A percentile compares a stretch with the other conserved stretches of the same genome.
Evolutionary conservation across 2,113 vertebrate genomes (phyloP).

Genomic region (Camelus bactrianus): DNA sequence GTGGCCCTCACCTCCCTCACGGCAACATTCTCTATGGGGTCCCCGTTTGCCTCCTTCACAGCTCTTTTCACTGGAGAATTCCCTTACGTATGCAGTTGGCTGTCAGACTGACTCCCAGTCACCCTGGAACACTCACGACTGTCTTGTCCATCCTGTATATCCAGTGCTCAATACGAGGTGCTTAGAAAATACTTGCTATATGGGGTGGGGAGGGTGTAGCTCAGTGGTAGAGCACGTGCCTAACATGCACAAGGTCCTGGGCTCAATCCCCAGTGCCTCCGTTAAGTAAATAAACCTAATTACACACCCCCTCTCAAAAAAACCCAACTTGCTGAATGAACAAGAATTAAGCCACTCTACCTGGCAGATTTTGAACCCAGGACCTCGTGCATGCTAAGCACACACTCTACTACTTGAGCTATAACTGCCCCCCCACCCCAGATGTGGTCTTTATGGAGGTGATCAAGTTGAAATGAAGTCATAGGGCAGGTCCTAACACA

Average conservation of each 20-base stretch:
- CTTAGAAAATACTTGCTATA: neutral
- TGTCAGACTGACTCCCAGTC: no score
- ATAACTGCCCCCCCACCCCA: no score
- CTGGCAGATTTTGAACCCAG: neutral
- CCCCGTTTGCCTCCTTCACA: accelerated
- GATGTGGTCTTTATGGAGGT: neutral
- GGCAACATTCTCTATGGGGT: accelerated
- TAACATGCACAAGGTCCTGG: no score
- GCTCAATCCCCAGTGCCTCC: no score
- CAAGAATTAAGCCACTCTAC: neutral
- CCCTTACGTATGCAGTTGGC: neutral
- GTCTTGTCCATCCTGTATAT: neutral
- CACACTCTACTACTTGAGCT: no score
- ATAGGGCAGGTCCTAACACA: neutral
- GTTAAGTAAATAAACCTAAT: no score
- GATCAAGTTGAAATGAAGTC: neutral
- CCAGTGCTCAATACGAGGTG: neutral
- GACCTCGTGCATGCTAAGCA: no score
- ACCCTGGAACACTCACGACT: accelerated
- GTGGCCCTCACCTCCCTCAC: no score
- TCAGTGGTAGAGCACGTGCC: no score
- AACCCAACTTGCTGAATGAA: neutral
- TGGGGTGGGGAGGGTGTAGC: no score
- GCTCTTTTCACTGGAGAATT: neutral
- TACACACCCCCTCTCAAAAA: no score